Base-by-base conservation (phyloP, 1,140 invertebrate species). In the Pseudomyrmex sp. region DNA sequence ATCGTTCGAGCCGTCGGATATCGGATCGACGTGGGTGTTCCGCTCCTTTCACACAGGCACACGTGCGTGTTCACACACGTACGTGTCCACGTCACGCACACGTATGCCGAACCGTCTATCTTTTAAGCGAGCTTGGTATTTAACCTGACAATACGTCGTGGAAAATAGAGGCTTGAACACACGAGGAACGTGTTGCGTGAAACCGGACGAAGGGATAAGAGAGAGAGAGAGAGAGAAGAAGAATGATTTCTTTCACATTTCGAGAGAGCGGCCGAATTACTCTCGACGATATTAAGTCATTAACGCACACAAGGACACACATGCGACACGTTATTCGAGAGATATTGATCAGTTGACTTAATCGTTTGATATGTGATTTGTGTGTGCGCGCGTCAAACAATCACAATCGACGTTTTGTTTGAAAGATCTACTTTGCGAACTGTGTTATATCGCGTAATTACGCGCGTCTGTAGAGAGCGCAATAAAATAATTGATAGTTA, bases 1-100 rank as follows among this genome's bases (percentile, higher is more conserved):
- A 89, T 90, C 85, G 62, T 86, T 48, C 58, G 59, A 73, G 63
- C 73, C 84, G 83, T 75, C 76, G 5, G 72, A 65, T 82, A 91
- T 88, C 87, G 82, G 85, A 85, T 89, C 89, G 72, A 85, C 85
- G 85, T 91, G 90, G 90, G 90, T 91, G 90, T 91, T 90, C 90
- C 73, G 65, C 23, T 59, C 52, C 50, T 65, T 80, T 52, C 66
- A 23, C 66, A n/a, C 13, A 44, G 4, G 12, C 20, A 15, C 15
- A 54, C 52, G 12, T 13, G 44, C 4, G 12, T 13, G 2, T 2
- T 1, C 3, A 12, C 15, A 4, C 50, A 12, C 12, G 10, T 10
- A 12, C 35, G 12, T 12, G 54, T 48, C 4, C 23, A 18, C 23
- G 12, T 35, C 35, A 35, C 23, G n/a, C 10, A 23, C 35, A 20